Base-by-base conservation (phyloP, 2,797 vertebrate species). In the Botia almorhae region DNA sequence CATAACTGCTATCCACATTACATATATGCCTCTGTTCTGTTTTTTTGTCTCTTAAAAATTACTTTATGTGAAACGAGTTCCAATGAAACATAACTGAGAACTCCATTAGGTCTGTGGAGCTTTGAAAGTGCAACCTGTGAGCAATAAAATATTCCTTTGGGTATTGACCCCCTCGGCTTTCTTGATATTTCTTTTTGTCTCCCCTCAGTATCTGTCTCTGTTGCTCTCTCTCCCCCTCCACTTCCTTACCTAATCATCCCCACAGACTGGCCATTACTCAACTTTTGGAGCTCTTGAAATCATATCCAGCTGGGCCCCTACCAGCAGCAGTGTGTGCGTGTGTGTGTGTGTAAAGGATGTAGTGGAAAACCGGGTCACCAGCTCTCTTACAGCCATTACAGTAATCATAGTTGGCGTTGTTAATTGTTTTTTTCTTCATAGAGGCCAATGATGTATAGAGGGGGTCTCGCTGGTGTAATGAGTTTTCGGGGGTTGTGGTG, bases 371-470 rank as follows among this genome's bases (percentile, higher is more conserved):
- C 87, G 85, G 93, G 93, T 93, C 93, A 94, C 89, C 87, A 83
- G 80, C 87, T 90, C 82, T 78, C 85, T 91, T 89, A 94, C 26
- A 81, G 77, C 90, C 90, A 93, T 93, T 94, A 93, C 88, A 85
- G 91, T 93, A 93, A 94, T 94, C 87, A 90, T 71, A 79, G 84
- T 83, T 93, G 93, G 84, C 92, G 71, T 90, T 81, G 87, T 90
- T 92, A 92, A 93, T 93, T 93, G 90, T 91, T 91, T 91, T 91
- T 93, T 89, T 91, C 91, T 89, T 83, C 63, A 80, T 86, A 68
- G 80, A 63, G 83, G 76, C 87, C 93, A 92, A 92, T 88, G 90
- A 89, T 86, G 78, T 73, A 72, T 46, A 69, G 87, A 70, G 79
- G 76, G 79, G n/a, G 13, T 81, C 36, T 69, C 60, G 1, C 56